Percentiles rank a stretch among this genome's conserved stretches.
Conservation (phyloP, 2,113 vertebrate species). For the Xiphophorus hellerii region DNA sequence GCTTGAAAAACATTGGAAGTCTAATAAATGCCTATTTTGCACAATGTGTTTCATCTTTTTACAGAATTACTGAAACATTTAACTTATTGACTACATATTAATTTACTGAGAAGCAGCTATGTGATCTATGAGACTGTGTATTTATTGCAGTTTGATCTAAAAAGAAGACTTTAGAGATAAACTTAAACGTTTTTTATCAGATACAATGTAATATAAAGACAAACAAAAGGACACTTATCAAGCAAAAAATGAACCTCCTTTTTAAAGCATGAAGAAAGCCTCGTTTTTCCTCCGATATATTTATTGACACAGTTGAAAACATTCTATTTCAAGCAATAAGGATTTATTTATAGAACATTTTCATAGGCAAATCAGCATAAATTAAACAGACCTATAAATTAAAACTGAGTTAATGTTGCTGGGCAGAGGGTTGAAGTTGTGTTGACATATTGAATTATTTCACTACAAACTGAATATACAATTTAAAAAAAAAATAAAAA, state of each 20-base stretch:
- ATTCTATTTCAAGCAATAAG: constrained; percentile 24
- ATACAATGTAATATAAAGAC: background rate
- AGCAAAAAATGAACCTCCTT: too few relatives aligned
- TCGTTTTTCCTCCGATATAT: background rate
- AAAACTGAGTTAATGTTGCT: constrained; percentile 22
- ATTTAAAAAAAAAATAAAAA: background rate
- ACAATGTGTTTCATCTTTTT: too few relatives aligned
- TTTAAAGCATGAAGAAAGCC: too few relatives aligned
- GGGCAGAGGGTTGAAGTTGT: constrained; percentile 8
- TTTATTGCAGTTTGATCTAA: background rate
- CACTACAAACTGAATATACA: constrained; percentile 24
- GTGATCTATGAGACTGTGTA: background rate
- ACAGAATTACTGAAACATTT: too few relatives aligned
- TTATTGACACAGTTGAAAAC: background rate
- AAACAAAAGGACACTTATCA: background rate
- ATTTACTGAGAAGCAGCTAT: background rate
- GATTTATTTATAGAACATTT: constrained; percentile 60
- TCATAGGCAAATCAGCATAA: constrained; percentile 52
- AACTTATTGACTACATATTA: background rate
- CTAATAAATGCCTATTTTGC: too few relatives aligned
- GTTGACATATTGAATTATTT: constrained; percentile 3
- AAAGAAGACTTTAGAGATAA: too few relatives aligned
- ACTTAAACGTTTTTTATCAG: too few relatives aligned
- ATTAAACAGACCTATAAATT: constrained; percentile 57
- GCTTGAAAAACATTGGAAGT: too few relatives aligned